Evolutionary conservation across 2,797 vertebrate species (phyloP).

Genomic region (Schizopygopsis pylzovi): DNA sequence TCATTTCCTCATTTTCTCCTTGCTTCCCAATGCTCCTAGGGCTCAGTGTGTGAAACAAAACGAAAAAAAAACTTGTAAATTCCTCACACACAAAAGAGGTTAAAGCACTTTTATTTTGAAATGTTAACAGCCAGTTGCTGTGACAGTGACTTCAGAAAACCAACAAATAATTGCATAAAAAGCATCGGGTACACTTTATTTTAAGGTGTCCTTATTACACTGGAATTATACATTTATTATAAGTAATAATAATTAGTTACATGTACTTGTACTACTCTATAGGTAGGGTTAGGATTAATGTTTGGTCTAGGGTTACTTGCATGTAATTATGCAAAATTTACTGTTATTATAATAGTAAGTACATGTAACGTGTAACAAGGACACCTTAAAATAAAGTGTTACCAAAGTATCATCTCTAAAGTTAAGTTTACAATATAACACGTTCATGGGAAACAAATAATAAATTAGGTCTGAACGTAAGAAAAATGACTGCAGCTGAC

Average conservation of each 20-base stretch:
- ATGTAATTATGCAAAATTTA: not conserved
- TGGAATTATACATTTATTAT: not conserved
- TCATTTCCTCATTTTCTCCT: constrained; percentile 28
- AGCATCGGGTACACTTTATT: not conserved
- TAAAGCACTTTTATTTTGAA: constrained; percentile 60
- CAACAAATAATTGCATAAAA: constrained; percentile 27
- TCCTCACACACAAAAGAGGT: constrained; percentile 54
- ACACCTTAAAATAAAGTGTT: not conserved
- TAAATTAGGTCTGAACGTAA: not conserved
- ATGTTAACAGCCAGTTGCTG: constrained; percentile 55
- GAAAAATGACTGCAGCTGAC: not conserved
- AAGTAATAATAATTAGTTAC: not conserved
- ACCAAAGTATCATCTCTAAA: not conserved
- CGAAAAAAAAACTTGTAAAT: constrained; percentile 61
- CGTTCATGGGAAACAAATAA: not conserved
- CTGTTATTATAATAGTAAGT: not conserved
- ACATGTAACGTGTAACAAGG: not conserved
- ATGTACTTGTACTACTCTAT: not conserved
- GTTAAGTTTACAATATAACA: not conserved
- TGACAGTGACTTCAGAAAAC: constrained; percentile 45
- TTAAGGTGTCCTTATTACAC: not conserved
- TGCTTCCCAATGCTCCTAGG: not conserved
- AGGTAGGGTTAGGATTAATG: not conserved
- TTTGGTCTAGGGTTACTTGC: not conserved
- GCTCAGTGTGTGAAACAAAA: constrained; percentile 43